These are phyloP conservation scores for Hetaerina titia DNA, from an alignment of 2,888 invertebrate species.

Conservation along the genomic window DNA sequence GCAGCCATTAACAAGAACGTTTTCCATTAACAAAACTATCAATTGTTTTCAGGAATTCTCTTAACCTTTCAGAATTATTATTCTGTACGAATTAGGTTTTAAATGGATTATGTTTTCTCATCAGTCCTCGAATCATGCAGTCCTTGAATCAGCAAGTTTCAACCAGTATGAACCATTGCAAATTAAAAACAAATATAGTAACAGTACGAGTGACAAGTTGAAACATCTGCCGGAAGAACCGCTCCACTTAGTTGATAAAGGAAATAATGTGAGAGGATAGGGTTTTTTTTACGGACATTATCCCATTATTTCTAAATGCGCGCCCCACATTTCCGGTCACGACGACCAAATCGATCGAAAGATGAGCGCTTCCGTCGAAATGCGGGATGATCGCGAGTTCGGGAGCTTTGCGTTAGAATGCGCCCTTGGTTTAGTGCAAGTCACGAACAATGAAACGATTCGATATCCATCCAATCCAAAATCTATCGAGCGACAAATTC, in stretches of 20 bases:
- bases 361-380: conserved; percentile 15
- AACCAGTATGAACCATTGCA: too few relatives aligned
- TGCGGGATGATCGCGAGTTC: background rate
- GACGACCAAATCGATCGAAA: background rate
- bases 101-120: too few relatives aligned
- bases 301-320: background rate
- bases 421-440: background rate
- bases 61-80: too few relatives aligned
- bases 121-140: too few relatives aligned
- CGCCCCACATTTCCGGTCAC: background rate
- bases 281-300: background rate
- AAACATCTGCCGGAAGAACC: background rate
- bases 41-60: too few relatives aligned
- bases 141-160: too few relatives aligned
- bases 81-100: too few relatives aligned
- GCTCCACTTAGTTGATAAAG: background rate
- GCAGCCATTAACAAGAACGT: too few relatives aligned
- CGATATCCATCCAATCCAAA: background rate
- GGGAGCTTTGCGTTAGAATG: background rate
- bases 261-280: background rate
- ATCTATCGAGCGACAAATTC: background rate
- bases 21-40: too few relatives aligned
- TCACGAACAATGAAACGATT: background rate
- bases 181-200: too few relatives aligned
- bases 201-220: too few relatives aligned